A percentile compares a stretch with the other conserved stretches of the same genome.
phyloP scores from a whole-genome alignment of 92 coral and sea anemone species.

The Pocillopora meandrina region DNA sequence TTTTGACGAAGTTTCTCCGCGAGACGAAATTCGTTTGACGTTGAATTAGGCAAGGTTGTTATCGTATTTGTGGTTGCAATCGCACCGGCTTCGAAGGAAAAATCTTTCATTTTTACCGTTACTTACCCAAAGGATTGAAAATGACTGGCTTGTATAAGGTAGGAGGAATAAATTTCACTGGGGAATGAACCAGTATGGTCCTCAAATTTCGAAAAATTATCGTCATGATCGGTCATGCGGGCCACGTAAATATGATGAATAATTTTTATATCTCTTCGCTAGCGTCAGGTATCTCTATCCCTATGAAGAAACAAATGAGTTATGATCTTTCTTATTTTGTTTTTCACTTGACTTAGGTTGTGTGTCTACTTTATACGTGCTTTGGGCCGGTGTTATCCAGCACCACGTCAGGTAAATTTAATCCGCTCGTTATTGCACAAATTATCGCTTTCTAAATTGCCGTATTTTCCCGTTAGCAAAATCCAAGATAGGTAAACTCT shows the following conservation, averaged over 20 bases:
- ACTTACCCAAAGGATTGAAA: constrained; percentile 9
- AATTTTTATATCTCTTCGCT: not conserved
- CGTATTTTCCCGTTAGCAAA: not conserved
- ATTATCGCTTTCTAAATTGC: constrained; percentile 11
- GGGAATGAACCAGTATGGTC: not conserved
- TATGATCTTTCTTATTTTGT: constrained; percentile 9
- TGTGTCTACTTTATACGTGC: not conserved
- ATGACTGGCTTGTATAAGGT: constrained; percentile 13
- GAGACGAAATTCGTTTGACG: not conserved
- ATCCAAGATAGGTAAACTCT: not conserved
- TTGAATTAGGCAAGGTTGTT: not conserved
- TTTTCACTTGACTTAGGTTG: constrained; percentile 24
- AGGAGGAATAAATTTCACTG: not conserved
- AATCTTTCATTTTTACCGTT: not conserved
- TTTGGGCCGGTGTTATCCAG: not conserved
- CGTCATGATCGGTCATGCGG: not conserved
- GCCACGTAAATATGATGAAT: not conserved
- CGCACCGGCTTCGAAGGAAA: not conserved
- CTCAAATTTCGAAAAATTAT: not conserved
- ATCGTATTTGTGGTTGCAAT: too few relatives aligned
- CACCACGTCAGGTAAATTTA: constrained; percentile 38
- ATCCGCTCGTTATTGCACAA: not conserved
- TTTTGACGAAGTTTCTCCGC: not conserved
- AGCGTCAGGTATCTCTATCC: too few relatives aligned
- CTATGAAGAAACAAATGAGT: not conserved